Evolutionary conservation across 1,140 invertebrate species (phyloP), one percentile per base, ranked within the genome.

Genomic region (Drosophila carrolli): DNA sequence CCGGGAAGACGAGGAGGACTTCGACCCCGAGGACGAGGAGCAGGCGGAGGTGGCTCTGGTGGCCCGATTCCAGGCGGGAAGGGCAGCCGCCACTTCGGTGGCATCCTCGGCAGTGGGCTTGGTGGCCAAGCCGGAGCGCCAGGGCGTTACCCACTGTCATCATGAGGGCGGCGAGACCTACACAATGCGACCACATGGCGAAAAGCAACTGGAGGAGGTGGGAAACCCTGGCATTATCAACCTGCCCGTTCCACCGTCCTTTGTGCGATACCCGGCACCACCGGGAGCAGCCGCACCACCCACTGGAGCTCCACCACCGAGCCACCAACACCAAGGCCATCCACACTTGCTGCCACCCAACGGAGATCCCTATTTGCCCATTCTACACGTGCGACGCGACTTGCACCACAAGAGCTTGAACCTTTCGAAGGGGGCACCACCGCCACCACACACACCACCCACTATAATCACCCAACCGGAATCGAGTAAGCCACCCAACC

Each of bases 341-440:
- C 40, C 71, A 0, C 77, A 84, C 54, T 40, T 89, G 23, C 50
- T 88, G 9, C 60, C 91, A 8, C 50, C 80, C 7, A 71, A 81
- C 9, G 81, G 82, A 13, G 80, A 93, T 50, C 93, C 92, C 13
- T 93, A 93, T 51, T 91, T 94, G 65, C 95, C 95, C 1, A 94
- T 95, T 67, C 80, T 96, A 29, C 96, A 96, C 77, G 96, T 96
- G 23, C 93, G 96, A 38, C 93, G 95, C 86, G 96, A 96, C 78
- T 92, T 96, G 23, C 94, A 96, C 61, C 95, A 95, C 74, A 93
- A 93, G 55, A 93, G 93, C 54, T 89, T 94, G 41, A 88, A 86
- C 48, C 76, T 54, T 2, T 81, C 74, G 32, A 91, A 84, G 47
- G 67, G 68, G 0, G 62, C 62, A 0, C 35, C 65, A n/a, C 38